Conservation (phyloP, 1,140 invertebrate genomes). For the Metopolophium dirhodum region DNA sequence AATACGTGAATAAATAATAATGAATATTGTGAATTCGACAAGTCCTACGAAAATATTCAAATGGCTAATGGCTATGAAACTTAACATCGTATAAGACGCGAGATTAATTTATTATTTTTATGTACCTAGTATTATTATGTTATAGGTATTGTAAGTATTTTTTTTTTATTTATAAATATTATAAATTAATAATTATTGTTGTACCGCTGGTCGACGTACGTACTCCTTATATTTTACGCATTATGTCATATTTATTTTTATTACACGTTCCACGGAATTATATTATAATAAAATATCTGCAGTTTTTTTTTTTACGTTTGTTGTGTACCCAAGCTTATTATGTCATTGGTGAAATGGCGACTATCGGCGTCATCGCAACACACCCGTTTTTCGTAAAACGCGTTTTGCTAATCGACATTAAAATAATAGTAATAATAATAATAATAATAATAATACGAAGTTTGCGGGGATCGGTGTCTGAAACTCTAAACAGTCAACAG, state of each 20-base stretch:
- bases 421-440: slow-evolving; percentile 3
- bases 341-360: background rate
- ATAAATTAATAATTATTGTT: background rate
- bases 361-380: background rate
- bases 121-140: background rate
- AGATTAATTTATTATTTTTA: background rate
- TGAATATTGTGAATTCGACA: background rate
- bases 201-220: background rate
- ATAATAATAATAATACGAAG: background rate
- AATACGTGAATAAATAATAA: background rate
- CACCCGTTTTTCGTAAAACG: background rate
- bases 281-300: background rate
- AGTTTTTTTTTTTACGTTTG: background rate
- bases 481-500: background rate
- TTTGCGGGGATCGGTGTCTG: background rate
- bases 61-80: background rate
- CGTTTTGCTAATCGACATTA: background rate
- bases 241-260: background rate
- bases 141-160: background rate
- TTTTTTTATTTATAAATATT: background rate
- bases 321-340: background rate
- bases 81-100: background rate
- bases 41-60: background rate
- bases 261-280: background rate
- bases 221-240: background rate